Percentiles rank a stretch among this genome's conserved stretches.
Evolutionary conservation across 2,113 vertebrate genomes (phyloP).

Genomic region (Orthonyx spaldingii): DNA sequence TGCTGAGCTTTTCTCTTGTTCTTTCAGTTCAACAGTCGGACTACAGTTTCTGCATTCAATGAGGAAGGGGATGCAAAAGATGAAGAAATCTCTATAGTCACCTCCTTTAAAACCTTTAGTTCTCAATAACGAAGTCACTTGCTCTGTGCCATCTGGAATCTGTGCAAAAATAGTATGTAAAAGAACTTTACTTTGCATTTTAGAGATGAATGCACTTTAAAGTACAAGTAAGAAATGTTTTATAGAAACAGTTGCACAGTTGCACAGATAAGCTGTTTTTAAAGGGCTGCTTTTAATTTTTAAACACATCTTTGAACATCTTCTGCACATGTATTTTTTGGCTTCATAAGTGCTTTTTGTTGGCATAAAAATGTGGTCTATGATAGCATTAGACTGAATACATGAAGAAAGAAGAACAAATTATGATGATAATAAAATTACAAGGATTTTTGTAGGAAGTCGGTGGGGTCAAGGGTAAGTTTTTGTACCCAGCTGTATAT

Average conservation of each 20-base stretch:
- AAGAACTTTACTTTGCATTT: background rate
- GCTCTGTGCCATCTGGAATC: constrained; percentile 25
- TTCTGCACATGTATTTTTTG: background rate
- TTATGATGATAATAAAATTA: background rate
- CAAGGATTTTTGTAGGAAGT: background rate
- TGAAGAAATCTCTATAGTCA: background rate
- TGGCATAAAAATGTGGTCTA: background rate
- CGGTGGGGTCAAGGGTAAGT: background rate
- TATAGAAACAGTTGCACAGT: background rate
- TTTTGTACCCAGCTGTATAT: background rate
- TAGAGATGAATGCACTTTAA: background rate
- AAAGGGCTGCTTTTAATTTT: background rate
- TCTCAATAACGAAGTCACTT: background rate
- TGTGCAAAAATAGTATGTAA: background rate
- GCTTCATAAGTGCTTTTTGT: background rate
- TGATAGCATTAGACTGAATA: background rate
- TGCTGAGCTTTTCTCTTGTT: background rate
- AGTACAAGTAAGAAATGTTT: background rate
- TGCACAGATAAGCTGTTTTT: background rate
- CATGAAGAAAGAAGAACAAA: background rate
- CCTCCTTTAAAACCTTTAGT: background rate
- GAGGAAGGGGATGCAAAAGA: background rate
- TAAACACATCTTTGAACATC: background rate
- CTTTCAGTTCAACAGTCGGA: background rate
- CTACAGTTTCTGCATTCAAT: background rate